phyloP scores from a whole-genome alignment of 2,888 invertebrate species.

The Stomorhina lunata region DNA sequence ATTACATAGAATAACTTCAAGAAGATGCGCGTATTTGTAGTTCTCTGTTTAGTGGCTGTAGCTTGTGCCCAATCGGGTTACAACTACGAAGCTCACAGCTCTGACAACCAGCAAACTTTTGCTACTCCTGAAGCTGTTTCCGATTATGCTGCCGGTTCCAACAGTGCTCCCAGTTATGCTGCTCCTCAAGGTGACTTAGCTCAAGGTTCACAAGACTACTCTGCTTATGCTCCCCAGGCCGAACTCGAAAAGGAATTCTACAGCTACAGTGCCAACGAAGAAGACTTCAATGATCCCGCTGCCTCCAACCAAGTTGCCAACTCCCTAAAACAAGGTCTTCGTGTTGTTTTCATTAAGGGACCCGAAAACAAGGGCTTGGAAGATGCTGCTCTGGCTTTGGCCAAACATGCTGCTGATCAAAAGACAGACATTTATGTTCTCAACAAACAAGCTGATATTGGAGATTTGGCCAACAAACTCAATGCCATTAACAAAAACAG shows the following conservation, averaged over 20 bases:
- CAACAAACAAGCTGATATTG: slow-evolving; percentile 73
- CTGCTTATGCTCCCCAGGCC: slow-evolving; percentile 66
- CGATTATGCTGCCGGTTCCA: slow-evolving; percentile 37
- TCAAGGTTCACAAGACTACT: slow-evolving; percentile 8
- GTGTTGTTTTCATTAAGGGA: slow-evolving; percentile 77
- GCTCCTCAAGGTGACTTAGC: slow-evolving; percentile 11
- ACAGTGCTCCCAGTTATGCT: background rate
- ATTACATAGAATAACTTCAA: slow-evolving; percentile 14
- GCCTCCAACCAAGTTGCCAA: slow-evolving; percentile 67
- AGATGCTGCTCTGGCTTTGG: slow-evolving; percentile 71
- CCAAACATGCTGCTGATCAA: slow-evolving; percentile 72
- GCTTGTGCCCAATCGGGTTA: slow-evolving; percentile 71
- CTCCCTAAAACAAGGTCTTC: slow-evolving; percentile 71
- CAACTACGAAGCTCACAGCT: slow-evolving; percentile 69
- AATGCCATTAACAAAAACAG: slow-evolving; percentile 69
- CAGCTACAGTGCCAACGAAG: slow-evolving; percentile 73
- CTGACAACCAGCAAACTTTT: slow-evolving; percentile 51
- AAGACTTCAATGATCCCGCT: slow-evolving; percentile 70
- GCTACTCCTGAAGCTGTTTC: slow-evolving; percentile 53
- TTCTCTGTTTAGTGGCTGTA: slow-evolving; percentile 67
- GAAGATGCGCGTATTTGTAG: slow-evolving; percentile 70
- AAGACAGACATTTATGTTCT: slow-evolving; percentile 74
- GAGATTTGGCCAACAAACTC: slow-evolving; percentile 70
- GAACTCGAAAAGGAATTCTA: slow-evolving; percentile 74
- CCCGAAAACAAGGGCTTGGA: slow-evolving; percentile 73